Percentiles rank a stretch among this genome's conserved stretches.
Conservation (phyloP, 2,888 invertebrate genomes). For the Gymnosoma rotundatum region DNA sequence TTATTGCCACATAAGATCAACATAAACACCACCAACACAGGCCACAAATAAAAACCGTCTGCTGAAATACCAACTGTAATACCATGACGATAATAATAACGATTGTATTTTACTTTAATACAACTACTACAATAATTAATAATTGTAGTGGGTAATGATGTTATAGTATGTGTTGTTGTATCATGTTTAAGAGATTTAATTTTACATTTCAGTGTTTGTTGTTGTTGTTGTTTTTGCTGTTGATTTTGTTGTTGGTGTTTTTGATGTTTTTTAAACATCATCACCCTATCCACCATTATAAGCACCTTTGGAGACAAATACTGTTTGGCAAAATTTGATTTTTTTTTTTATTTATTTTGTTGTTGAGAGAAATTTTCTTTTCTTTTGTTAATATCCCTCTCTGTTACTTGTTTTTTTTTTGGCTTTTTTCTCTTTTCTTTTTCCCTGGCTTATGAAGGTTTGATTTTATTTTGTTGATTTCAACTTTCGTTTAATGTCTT, state of each 20-base stretch:
- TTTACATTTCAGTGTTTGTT: slow-evolving; percentile 71
- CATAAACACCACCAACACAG: slow-evolving; percentile 74
- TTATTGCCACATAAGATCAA: slow-evolving; percentile 71
- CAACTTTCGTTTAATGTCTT: slow-evolving; percentile 24
- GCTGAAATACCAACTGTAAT: not conserved
- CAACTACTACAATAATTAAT: slow-evolving; percentile 36
- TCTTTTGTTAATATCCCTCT: not conserved
- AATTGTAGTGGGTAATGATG: not conserved
- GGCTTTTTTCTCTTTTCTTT: not conserved
- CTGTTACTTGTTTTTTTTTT: not conserved
- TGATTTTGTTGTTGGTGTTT: slow-evolving; percentile 49
- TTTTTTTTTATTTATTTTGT: not conserved
- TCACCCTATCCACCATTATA: slow-evolving; percentile 66
- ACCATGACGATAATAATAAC: not conserved
- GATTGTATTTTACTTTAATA: slow-evolving; percentile 43
- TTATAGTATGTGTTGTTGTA: not conserved
- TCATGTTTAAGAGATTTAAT: slow-evolving; percentile 38
- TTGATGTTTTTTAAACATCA: slow-evolving; percentile 59
- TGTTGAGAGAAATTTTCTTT: slow-evolving; percentile 1
- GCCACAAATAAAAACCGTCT: slow-evolving; percentile 65
- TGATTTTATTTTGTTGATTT: not conserved
- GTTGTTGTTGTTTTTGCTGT: slow-evolving; percentile 45
- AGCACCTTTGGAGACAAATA: slow-evolving; percentile 53
- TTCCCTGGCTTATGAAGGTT: not conserved
- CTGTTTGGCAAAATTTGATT: slow-evolving; percentile 33